These are phyloP conservation scores for Mycetomoellerius zeteki DNA, from an alignment of 1,140 invertebrate genomes.

Conservation along the genomic window DNA sequence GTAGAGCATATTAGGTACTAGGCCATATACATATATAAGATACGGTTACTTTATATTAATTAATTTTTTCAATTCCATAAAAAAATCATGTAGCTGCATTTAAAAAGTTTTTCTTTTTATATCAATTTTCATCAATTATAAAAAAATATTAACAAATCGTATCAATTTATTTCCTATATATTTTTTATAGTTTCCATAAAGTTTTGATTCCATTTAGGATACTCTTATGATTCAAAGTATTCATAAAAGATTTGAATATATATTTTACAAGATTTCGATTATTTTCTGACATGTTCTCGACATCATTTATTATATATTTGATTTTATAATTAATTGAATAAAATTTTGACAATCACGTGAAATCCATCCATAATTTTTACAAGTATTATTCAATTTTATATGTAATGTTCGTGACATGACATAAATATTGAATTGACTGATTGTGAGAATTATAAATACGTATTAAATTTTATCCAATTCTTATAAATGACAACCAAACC, in stretches of 20 bases:
- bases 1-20: no score
- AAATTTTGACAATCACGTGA: background rate
- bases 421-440: background rate
- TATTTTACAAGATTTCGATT: background rate
- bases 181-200: background rate
- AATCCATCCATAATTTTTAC: background rate
- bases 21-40: no score
- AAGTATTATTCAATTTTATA: background rate
- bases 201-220: background rate
- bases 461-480: background rate
- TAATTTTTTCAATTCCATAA: no score
- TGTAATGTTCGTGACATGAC: background rate
- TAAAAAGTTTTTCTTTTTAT: background rate
- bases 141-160: background rate
- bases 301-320: slow-evolving; percentile 6
- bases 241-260: slow-evolving; percentile 3
- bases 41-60: no score
- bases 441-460: background rate
- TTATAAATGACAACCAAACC: background rate
- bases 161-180: background rate
- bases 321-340: background rate
- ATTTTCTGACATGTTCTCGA: background rate
- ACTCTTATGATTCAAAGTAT: background rate
- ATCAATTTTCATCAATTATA: background rate
- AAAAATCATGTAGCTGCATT: background rate